Evolutionary conservation across 2,113 vertebrate genomes (phyloP), one percentile per base, ranked within the genome.

Genomic region (Xiphorhynchus elegans): DNA sequence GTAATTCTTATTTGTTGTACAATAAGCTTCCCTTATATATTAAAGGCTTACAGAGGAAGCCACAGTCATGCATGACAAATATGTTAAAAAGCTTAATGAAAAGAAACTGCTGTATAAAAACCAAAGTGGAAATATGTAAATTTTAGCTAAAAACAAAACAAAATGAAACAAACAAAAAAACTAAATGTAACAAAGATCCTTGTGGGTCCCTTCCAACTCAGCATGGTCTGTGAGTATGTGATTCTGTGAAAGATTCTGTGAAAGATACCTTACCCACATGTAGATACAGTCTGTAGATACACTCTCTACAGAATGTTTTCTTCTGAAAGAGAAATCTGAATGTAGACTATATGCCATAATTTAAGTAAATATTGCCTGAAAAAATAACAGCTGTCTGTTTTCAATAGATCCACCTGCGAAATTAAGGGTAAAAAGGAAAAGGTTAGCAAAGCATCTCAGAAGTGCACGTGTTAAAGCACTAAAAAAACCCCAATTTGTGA

Each of bases 361-460:
- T 78, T 76, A 89, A 86, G 92, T 84, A 97, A 89, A 87, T 86
- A 94, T 89, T 95, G 42, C 64, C 68, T 94, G 66, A 17, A 68
- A 89, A 89, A 95, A 67, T 29, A 80, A 60, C 12, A 89, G 52
- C 37, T 6, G 12, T 25, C 89, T 95, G 52, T 96, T 97, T 97
- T 70, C 35, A 83, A 84, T 46, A 49, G 89, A 85, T 66, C 35
- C 29, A 29, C 58, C 81, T 84, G 56, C 95, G 69, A 77, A 89
- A 92, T 73, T 77, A 92, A 89, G 25, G 39, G 64, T 60, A 10
- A 93, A 83, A 87, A 74, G 46, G 72, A 78, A 35, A 89, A 91
- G 8, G 16, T 46, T 87, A 90, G 25, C 9, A 85, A 79, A 90
- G 15, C 20, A 25, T 44, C 58, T 89, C n/a, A 87, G 60, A 95